Evolutionary conservation across 2,888 invertebrate genomes (phyloP).

Genomic region (Drosophila engyochracea): DNA sequence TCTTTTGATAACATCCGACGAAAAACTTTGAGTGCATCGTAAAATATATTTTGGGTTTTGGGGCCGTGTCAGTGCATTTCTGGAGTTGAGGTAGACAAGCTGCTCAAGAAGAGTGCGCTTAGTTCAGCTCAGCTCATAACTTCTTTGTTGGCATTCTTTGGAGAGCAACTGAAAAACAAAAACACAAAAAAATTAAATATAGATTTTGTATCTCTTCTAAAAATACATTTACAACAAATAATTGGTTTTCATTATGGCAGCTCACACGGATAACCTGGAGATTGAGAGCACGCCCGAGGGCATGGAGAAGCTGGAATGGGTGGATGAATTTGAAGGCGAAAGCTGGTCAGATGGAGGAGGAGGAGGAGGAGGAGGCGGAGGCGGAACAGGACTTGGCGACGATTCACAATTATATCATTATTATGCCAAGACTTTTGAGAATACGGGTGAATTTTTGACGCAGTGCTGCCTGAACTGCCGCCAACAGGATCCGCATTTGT

Average conservation of each 20-base stretch:
- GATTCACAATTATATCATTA: slow-evolving; percentile 87
- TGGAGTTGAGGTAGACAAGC: not conserved
- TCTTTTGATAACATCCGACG: not conserved
- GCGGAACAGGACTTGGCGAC: slow-evolving; percentile 59
- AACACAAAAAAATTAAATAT: not conserved
- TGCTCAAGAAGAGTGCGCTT: not conserved
- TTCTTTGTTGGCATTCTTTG: not conserved
- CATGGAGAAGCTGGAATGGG: slow-evolving; percentile 91
- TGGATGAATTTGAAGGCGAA: slow-evolving; percentile 88
- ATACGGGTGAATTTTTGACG: slow-evolving; percentile 87
- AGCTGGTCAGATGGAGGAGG: slow-evolving; percentile 38
- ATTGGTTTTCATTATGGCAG: slow-evolving; percentile 37
- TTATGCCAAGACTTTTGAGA: slow-evolving; percentile 91
- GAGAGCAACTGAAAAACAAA: not conserved
- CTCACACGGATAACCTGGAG: slow-evolving; percentile 70
- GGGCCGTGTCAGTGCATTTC: slow-evolving; percentile 4
- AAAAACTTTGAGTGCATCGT: not conserved
- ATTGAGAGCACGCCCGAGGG: slow-evolving; percentile 86
- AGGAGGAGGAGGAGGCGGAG: not conserved
- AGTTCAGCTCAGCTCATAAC: no score
- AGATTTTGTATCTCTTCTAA: not conserved
- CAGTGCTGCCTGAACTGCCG: slow-evolving; percentile 82
- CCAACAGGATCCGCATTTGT: slow-evolving; percentile 81
- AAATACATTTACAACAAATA: not conserved
- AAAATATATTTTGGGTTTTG: not conserved